phyloP scores from a whole-genome alignment of 1,140 invertebrate genomes.

The Theocolax elegans region DNA sequence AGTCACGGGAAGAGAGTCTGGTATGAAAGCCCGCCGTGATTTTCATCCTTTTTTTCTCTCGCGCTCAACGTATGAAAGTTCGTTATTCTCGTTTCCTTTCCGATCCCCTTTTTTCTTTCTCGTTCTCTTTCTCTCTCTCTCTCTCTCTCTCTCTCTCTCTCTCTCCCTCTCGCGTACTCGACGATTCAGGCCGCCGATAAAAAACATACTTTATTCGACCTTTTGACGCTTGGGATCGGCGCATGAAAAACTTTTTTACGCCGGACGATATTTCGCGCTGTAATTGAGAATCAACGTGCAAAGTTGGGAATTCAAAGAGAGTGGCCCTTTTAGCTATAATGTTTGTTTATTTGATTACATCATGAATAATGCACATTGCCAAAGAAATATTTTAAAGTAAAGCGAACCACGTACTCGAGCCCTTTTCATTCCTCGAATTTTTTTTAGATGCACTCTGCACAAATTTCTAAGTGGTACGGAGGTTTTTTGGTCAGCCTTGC shows the following conservation, averaged over 20 bases:
- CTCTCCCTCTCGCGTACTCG: background rate
- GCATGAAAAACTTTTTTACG: conserved; percentile 1
- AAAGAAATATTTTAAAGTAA: too few relatives aligned
- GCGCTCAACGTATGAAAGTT: conserved; percentile 1
- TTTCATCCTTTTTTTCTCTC: background rate
- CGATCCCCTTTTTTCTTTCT: background rate
- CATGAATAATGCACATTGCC: too few relatives aligned
- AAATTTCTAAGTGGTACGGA: too few relatives aligned
- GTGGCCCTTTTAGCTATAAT: background rate
- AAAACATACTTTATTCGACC: conserved; percentile 3
- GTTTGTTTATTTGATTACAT: too few relatives aligned
- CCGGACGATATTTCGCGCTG: background rate
- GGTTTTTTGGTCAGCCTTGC: too few relatives aligned
- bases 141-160: conserved; percentile 1
- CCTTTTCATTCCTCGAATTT: too few relatives aligned
- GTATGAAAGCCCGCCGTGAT: conserved; percentile 4
- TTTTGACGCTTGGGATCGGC: background rate
- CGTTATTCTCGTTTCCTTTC: background rate
- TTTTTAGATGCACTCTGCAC: too few relatives aligned
- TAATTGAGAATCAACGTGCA: conserved; percentile 9
- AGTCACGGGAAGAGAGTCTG: background rate
- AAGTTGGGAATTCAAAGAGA: background rate
- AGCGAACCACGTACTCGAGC: too few relatives aligned
- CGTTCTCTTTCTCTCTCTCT: background rate
- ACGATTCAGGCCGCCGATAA: background rate